Evolutionary conservation across 2,113 vertebrate species (phyloP), one percentile per base, ranked within the genome.

Genomic region (Elephantulus edwardii): DNA sequence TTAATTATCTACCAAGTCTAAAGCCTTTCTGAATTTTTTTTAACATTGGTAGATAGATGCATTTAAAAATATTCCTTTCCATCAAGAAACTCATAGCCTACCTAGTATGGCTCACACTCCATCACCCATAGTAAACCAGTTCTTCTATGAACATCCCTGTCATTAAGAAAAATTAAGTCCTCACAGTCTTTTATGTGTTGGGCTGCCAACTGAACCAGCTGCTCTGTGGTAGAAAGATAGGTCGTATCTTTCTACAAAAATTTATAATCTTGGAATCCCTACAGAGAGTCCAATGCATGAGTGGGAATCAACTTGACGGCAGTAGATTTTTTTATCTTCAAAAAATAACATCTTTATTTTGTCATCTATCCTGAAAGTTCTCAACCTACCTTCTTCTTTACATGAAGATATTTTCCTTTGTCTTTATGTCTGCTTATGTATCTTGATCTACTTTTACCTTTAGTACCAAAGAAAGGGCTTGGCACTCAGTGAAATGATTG

Each of bases 361-460:
- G 11, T 48, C 33, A 74, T 26, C 74, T 77, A 13, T 24, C 16
- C 86, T 56, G 58, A 78, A 60, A 88, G 85, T 64, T 30, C 22
- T 16, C 30, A n/a, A 46, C 46, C n/a, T 64, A 3, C 86, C 16
- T 82, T 93, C 84, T 33, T 90, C 14, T 86, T 91, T 77, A 52
- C 3, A n/a, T 42, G 38, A 5, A 87, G n/a, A 52, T 52, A 64
- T 64, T 40, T 1, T 75, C 20, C 7, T 22, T 11, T 86, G 4
- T 66, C 33, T 48, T 90, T 54, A 16, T 19, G 5, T 79, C 33
- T 13, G 19, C 74, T 58, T 91, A 28, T 90, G 52, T 42, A 22
- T 87, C 33, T 85, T 75, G 24, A 75, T 42, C 82, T 22, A 60
- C 50, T 6, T 88, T 93, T 80, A 75, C 42, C 17, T 86, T 64